A percentile compares a stretch with the other conserved stretches of the same genome.
Conservation (phyloP, 2,797 vertebrate species). For the Naso thynnoides region DNA sequence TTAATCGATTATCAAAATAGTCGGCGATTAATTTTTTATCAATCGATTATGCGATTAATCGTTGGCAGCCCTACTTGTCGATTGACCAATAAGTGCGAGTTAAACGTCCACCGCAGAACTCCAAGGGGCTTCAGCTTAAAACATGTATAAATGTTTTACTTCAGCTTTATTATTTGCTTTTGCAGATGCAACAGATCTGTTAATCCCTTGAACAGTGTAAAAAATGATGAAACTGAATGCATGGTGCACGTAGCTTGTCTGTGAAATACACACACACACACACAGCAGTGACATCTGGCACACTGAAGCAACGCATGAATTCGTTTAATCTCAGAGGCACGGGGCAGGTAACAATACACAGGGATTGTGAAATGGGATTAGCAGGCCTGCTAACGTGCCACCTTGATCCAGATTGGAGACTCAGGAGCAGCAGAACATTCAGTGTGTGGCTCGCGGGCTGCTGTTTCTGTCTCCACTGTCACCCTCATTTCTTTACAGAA, state of each 20-base stretch:
- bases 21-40: no score
- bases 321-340: slow-evolving; percentile 56
- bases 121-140: not conserved
- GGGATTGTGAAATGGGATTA: slow-evolving; percentile 63
- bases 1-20: no score
- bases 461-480: not conserved
- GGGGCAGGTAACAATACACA: slow-evolving; percentile 52
- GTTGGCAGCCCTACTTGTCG: not conserved
- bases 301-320: slow-evolving; percentile 49
- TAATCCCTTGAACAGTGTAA: not conserved
- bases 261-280: not conserved
- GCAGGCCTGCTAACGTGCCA: slow-evolving; percentile 28
- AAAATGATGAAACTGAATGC: not conserved
- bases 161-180: not conserved
- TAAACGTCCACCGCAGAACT: not conserved
- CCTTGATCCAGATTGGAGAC: slow-evolving; percentile 44
- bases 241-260: not conserved
- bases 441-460: not conserved
- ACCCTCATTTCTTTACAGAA: slow-evolving; percentile 3
- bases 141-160: not conserved
- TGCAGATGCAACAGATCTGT: not conserved
- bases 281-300: slow-evolving; percentile 34
- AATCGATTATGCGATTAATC: no score
- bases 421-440: slow-evolving; percentile 13
- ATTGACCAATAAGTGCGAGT: not conserved